These are phyloP conservation scores for Trinorchestia longiramus DNA, from an alignment of 1,140 invertebrate genomes.

Conservation along the genomic window DNA sequence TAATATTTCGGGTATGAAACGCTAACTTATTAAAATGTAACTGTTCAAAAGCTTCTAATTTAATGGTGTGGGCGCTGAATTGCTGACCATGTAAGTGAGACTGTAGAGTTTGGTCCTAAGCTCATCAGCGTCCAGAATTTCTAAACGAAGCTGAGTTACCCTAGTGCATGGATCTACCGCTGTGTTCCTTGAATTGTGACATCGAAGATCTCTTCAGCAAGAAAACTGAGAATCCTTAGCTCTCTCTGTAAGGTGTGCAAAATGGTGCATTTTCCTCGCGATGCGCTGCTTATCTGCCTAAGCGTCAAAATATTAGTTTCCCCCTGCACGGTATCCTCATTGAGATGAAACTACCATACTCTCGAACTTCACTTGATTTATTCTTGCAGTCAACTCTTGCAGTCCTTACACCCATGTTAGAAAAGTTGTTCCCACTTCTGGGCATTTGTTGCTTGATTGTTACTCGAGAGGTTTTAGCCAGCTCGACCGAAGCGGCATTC, in stretches of 20 bases:
- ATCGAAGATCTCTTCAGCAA: background rate
- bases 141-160: background rate
- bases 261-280: too few relatives aligned
- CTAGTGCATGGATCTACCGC: background rate
- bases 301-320: background rate
- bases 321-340: background rate
- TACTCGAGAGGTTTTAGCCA: background rate
- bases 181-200: background rate
- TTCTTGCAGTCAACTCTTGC: background rate
- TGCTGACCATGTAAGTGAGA: background rate
- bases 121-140: background rate
- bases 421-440: background rate
- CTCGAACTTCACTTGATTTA: background rate
- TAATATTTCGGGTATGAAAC: background rate
- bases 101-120: background rate
- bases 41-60: too few relatives aligned
- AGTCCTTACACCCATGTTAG: background rate
- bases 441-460: background rate
- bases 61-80: background rate
- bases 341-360: background rate
- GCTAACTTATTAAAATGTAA: background rate
- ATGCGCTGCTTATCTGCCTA: background rate
- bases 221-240: background rate
- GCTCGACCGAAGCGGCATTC: background rate
- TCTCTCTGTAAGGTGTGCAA: background rate